These are phyloP conservation scores for Psammodynastes pulverulentus DNA, from an alignment of 2,113 vertebrate genomes.

Conservation along the genomic window DNA sequence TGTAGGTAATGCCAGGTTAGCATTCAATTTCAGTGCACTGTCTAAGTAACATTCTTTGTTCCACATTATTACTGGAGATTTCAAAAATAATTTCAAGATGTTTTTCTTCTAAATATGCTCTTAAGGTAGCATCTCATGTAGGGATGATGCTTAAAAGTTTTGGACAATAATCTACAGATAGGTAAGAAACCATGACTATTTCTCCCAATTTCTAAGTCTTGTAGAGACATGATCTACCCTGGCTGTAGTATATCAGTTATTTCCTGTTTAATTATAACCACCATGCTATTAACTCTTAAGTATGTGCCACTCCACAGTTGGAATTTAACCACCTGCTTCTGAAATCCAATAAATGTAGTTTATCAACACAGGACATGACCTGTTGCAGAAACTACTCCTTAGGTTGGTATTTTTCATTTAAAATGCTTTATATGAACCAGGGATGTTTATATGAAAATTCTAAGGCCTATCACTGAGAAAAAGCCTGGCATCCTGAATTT, in stretches of 20 bases:
- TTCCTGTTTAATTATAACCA: not conserved
- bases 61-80: not conserved
- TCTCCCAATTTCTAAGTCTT: not conserved
- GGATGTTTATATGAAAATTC: not conserved
- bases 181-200: not conserved
- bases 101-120: not conserved
- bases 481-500: not conserved
- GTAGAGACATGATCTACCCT: not conserved
- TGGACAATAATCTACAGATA: not conserved
- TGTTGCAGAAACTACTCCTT: not conserved
- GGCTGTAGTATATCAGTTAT: not conserved
- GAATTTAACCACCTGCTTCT: not conserved
- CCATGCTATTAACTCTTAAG: not conserved
- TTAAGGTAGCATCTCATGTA: not conserved
- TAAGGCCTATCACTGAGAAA: not conserved
- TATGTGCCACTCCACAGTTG: not conserved
- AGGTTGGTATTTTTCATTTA: not conserved
- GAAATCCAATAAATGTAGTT: too few relatives aligned
- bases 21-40: not conserved
- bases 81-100: not conserved
- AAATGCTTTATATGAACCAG: not conserved
- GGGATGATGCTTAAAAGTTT: not conserved
- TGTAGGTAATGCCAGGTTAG: not conserved
- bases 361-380: not conserved
- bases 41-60: not conserved